A percentile compares a stretch with the other conserved stretches of the same genome.
phyloP scores from a whole-genome alignment of 2,797 vertebrate genomes.

The Ctenopoma multispine region DNA sequence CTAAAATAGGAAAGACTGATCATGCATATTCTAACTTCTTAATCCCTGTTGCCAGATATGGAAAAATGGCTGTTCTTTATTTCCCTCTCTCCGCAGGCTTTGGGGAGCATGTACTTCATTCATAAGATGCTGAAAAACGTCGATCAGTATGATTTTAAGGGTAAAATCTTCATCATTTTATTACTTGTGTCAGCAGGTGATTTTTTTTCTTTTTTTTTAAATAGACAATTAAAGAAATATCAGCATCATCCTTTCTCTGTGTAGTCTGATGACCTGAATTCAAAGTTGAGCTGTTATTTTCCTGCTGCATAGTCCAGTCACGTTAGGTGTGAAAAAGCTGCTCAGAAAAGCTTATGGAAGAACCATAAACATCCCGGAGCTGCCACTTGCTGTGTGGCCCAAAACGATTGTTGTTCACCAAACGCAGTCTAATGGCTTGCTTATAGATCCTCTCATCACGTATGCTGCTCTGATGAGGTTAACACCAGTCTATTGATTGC shows the following conservation, averaged over 20 bases:
- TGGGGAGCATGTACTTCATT: constrained; percentile 90
- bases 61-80: background rate
- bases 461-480: constrained; percentile 81
- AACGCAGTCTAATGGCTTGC: constrained; percentile 79
- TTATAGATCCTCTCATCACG: constrained; percentile 84
- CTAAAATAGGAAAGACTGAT: background rate
- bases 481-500: constrained; percentile 88
- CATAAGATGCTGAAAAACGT: constrained; percentile 85
- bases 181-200: constrained; percentile 3
- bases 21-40: background rate
- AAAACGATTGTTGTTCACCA: constrained; percentile 70
- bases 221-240: background rate
- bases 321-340: constrained; percentile 83
- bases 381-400: constrained; percentile 72
- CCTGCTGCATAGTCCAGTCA: constrained; percentile 81
- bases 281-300: constrained; percentile 66
- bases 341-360: constrained; percentile 85
- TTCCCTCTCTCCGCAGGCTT: constrained; percentile 77
- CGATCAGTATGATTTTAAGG: constrained; percentile 87
- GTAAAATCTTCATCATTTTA: constrained; percentile 71
- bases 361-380: constrained; percentile 84
- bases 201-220: background rate
- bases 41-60: background rate
- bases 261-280: constrained; percentile 60
- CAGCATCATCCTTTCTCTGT: constrained; percentile 21